Base-by-base conservation (phyloP, 2,797 vertebrate species). In the Chelon auratus region DNA sequence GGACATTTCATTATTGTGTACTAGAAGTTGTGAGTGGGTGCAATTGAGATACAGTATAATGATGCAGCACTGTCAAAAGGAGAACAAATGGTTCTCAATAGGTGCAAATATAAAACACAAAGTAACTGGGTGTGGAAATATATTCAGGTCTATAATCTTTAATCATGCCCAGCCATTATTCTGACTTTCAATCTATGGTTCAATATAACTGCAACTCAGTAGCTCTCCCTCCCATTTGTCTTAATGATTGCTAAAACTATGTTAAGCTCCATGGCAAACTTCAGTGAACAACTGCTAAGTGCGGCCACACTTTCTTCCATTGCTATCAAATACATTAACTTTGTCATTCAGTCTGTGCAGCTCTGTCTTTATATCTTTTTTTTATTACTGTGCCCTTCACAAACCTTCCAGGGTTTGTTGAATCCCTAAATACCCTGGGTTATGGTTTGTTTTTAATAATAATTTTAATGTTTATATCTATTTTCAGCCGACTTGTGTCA, bases 11-110 rank as follows among this genome's bases (percentile, higher is more conserved):
- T 68, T 37, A 45, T 43, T 51, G 42, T 22, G 54, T 2, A 64
- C 14, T 68, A 24, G 65, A 60, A 17, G n/a, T 14, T 9, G 7
- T 33, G 39, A 42, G 37, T 50, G 43, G n/a, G 39, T 45, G 42
- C 17, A 67, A 66, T 56, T 67, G 20, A 20, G 1, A 10, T 14
- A 61, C 64, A 15, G 40, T 9, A 50, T 53, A 15, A 22, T 12
- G 1, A 56, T 9, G 9, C 4, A 36, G 37, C 43, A 10, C 24
- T 42, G 43, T 72, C 54, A 45, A 43, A 58, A 47, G 22, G 17
- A 58, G n/a, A 40, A 39, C 33, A 62, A 55, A 60, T 22, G 24
- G 24, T 68, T 52, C 24, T 70, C 42, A 70, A 68, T 47, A 58
- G 6, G 1, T 48, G 40, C 6, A 56, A 59, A 42, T 4, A 24